Conservation (phyloP, 2,797 vertebrate species). For the Tokudaia tokunoshimensis region DNA sequence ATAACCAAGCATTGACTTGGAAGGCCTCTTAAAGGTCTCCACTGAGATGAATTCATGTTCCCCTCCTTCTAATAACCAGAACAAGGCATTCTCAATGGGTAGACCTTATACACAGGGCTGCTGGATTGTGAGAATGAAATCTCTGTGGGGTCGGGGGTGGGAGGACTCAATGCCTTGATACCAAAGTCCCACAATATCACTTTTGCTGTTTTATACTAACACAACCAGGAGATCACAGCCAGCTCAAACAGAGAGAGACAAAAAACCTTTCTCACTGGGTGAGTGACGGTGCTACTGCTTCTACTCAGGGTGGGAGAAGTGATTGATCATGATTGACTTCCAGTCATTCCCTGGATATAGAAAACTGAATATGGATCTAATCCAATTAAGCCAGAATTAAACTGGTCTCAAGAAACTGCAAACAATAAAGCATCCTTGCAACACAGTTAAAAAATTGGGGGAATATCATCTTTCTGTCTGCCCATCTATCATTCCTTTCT, state of each 20-base stretch:
- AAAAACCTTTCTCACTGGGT: not conserved
- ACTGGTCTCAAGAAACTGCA: conserved; percentile 23
- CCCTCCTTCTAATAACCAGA: not conserved
- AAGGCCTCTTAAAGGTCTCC: not conserved
- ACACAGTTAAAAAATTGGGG: not conserved
- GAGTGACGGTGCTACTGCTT: not conserved
- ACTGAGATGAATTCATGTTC: not conserved
- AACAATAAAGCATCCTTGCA: not conserved
- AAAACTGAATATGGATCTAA: not conserved
- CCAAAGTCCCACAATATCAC: not conserved
- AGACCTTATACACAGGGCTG: not conserved
- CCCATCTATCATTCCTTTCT: rapidly evolving
- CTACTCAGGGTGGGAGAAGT: not conserved
- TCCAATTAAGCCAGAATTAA: not conserved
- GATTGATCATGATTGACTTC: not conserved
- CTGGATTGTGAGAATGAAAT: not conserved
- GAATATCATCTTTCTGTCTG: not conserved
- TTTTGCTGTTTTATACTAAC: not conserved
- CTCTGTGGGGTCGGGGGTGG: not conserved
- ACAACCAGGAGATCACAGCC: not conserved
- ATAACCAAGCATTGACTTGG: not conserved
- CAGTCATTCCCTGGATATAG: not conserved
- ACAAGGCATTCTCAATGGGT: not conserved
- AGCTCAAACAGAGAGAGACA: not conserved
- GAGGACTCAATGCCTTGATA: not conserved